Base-by-base conservation (phyloP, 2,888 invertebrate genomes). In the Ischnus inquisitorius region DNA sequence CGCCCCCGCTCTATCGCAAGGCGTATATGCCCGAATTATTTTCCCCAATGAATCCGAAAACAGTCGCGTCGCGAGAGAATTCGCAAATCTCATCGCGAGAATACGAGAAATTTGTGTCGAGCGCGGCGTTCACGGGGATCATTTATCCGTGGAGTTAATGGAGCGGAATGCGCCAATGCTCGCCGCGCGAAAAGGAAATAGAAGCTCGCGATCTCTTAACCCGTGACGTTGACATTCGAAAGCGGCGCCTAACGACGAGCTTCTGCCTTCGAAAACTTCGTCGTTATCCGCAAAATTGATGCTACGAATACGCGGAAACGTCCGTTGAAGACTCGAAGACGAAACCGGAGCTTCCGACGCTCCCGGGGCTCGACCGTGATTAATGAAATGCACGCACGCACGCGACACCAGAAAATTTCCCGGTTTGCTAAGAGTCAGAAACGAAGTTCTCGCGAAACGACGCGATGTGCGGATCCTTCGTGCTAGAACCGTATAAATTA, bases 121-220 rank as follows among this genome's bases (percentile, higher is more conserved):
- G 60, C 43, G 46, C 34, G 54, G 79, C 85, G 81, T 81, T 86
- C 86, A 79, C 83, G 79, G 84, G 34, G 86, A 88, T 89, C 88
- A 87, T 90, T 90, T 90, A 90, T 90, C 76, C 89, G 85, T 62
- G 78, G 72, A 86, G 85, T 90, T 89, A 90, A 90, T 87, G 89
- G 86, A 77, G 85, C 64, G 77, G 72, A 41, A 77, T 57, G 57
- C 43, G 39, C 60, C 28, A 51, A 22, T 25, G 51, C 51, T 69
- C 25, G 22, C n/a, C 43, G 48, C 76, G 41, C 65, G 67, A 68
- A 68, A 51, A 22, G 67, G 51, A 54, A 65, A 46, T 41, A 62
- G 60, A 62, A 46, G n/a, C 8, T 46, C 46, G 12, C 46, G n/a
- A n/a, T 12, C 46, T 14, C n/a, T 46, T 46, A 3, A 1, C 46